Percentiles rank a stretch among this genome's conserved stretches.
Conservation (phyloP, 2,113 vertebrate genomes). For the Nycticryphes semicollaris region DNA sequence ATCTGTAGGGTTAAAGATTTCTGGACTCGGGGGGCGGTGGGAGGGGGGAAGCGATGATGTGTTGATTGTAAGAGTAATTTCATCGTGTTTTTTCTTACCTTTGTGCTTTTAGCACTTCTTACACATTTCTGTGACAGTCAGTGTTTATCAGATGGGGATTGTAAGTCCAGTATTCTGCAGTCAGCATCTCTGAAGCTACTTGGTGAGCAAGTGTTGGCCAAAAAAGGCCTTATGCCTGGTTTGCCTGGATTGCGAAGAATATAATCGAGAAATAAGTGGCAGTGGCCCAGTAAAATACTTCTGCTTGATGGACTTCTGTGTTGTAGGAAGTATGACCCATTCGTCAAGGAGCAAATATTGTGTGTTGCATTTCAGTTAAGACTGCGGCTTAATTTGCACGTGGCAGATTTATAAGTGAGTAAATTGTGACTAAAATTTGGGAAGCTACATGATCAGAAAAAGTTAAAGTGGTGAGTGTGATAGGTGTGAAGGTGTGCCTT, state of each 20-base stretch:
- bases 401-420: not conserved
- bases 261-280: not conserved
- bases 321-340: not conserved
- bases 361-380: not conserved
- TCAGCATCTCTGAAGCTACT: not conserved
- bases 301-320: not conserved
- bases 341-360: not conserved
- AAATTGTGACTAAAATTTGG: not conserved
- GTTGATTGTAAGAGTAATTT: not conserved
- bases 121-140: not conserved
- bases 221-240: not conserved
- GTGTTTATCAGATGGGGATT: not conserved
- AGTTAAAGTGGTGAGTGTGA: not conserved
- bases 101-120: not conserved
- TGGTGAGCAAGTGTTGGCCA: fast-evolving
- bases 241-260: not conserved
- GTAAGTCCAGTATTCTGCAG: not conserved
- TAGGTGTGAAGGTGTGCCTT: not conserved
- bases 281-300: not conserved
- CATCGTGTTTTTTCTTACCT: not conserved
- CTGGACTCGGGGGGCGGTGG: not conserved
- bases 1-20: not conserved
- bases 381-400: not conserved
- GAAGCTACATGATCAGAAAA: not conserved
- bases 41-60: not conserved